Evolutionary conservation across 1,140 invertebrate genomes (phyloP), one percentile per base, ranked within the genome.

Genomic region (Macrobrachium rosenbergii): DNA sequence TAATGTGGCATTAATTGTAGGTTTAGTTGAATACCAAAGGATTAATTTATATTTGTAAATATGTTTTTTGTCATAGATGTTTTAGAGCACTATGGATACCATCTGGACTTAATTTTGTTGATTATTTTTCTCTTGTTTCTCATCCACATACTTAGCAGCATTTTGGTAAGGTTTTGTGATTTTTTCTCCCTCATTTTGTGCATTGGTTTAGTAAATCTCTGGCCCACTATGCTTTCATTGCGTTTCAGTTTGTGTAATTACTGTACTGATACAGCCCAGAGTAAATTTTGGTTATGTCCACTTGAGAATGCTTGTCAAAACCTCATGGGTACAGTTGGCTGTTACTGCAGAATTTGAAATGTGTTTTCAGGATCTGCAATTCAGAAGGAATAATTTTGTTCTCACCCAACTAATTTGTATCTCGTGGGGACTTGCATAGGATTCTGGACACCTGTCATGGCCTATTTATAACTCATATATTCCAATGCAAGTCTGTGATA

Each of bases 61-160:
- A 64, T 59, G 23, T 58, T 21, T 21, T 67, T 59, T 37, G 28
- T 37, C 28, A 78, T 21, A 21, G 72, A 64, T 87, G 52, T n/a
- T 58, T 69, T 16, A 19, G 60, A 19, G 19, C 19, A 72, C 43
- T 79, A 76, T 84, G 82, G 37, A 19, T 43, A 59, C 52, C 28
- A 69, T 87, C 85, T 87, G 85, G 69, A 52, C 85, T 81, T 52
- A 75, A 82, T 82, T 87, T 87, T 87, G 85, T 87, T 87, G 78
- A 87, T 80, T 87, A 80, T 87, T 83, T 83, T 83, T 69, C 69
- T 80, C 73, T 58, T 60, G 67, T 62, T 67, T 45, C 75, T 72
- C 43, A 76, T 81, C 19, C 81, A 59, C 63, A 60, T 19, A 45
- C 17, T 87, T 69, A 86, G 81, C 81, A 79, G 62, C 72, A 69